Evolutionary conservation across 2,888 invertebrate genomes (phyloP).

Genomic region (Notodonta ziczac): DNA sequence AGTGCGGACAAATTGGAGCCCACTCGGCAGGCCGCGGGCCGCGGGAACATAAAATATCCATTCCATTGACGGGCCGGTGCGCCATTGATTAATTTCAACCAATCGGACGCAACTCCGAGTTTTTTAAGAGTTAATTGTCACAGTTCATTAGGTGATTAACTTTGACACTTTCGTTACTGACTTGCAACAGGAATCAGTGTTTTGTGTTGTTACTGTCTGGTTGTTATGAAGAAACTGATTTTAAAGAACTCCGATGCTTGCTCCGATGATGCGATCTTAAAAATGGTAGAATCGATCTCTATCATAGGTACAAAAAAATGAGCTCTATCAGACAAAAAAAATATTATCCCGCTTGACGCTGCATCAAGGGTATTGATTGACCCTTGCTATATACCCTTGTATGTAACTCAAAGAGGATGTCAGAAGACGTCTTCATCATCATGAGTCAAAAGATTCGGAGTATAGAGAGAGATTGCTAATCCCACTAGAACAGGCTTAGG

Average conservation of each 20-base stretch:
- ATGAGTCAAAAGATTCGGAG: not conserved
- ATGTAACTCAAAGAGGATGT: not conserved
- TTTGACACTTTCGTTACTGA: slow-evolving; percentile 43
- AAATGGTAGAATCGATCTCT: too few species aligned
- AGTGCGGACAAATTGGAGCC: slow-evolving; percentile 81
- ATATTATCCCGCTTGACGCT: too few species aligned
- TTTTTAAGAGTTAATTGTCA: slow-evolving; percentile 75
- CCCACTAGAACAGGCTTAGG: not conserved
- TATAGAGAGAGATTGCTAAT: not conserved
- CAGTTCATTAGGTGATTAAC: slow-evolving; percentile 65
- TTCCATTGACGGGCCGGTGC: slow-evolving; percentile 66
- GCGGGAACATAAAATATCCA: slow-evolving; percentile 81
- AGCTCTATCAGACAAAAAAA: too few species aligned
- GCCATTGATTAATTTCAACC: slow-evolving; percentile 80
- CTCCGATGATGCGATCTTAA: too few species aligned
- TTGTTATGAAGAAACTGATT: too few species aligned
- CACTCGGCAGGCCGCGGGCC: slow-evolving; percentile 67
- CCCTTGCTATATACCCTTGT: not conserved
- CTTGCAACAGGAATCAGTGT: slow-evolving; percentile 25
- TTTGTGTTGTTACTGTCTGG: not conserved
- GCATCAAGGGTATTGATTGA: too few species aligned
- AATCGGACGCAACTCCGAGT: slow-evolving; percentile 73
- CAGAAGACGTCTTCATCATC: not conserved
- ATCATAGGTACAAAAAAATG: too few species aligned
- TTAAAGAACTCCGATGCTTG: too few species aligned